Evolutionary conservation across 2,113 vertebrate genomes (phyloP).

Genomic region (Pteropus alecto): DNA sequence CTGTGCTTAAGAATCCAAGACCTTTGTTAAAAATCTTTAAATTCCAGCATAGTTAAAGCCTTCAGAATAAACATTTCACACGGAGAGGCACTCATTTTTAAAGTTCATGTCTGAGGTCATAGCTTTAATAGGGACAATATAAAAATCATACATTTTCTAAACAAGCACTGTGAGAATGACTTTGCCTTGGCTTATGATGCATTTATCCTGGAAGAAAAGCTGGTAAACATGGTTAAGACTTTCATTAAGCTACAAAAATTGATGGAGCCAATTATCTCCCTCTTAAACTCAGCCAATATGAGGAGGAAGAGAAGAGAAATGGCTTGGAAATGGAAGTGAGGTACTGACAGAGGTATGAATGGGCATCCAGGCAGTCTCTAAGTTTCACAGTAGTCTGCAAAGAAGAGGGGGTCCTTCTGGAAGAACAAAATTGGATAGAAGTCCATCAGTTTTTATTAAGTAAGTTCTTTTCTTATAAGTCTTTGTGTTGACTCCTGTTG

Average conservation of each 20-base stretch:
- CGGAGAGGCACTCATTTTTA: constrained; percentile 37
- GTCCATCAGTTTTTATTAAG: neutral
- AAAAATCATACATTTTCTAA: constrained; percentile 68
- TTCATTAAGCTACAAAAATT: constrained; percentile 68
- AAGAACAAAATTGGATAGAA: constrained; percentile 24
- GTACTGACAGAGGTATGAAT: neutral
- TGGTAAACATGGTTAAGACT: constrained; percentile 52
- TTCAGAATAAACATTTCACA: constrained; percentile 43
- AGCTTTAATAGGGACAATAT: constrained; percentile 58
- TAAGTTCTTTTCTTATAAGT: neutral
- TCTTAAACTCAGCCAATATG: constrained; percentile 50
- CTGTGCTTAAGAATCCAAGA: constrained; percentile 22
- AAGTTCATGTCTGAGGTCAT: constrained; percentile 28
- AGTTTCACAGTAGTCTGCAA: neutral
- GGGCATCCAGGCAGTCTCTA: neutral
- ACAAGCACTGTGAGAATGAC: constrained; percentile 47
- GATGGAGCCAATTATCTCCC: constrained; percentile 53
- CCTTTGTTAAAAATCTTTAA: constrained; percentile 44
- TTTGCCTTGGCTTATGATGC: constrained; percentile 43
- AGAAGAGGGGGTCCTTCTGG: neutral
- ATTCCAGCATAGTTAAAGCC: neutral
- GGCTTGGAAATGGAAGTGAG: constrained; percentile 30
- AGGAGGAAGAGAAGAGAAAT: constrained; percentile 3
- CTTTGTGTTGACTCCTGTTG: neutral
- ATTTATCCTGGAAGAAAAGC: constrained; percentile 41